Percentiles rank a stretch among this genome's conserved stretches.
Evolutionary conservation across 2,797 vertebrate species (phyloP).

Genomic region (Xenentodon cancila): DNA sequence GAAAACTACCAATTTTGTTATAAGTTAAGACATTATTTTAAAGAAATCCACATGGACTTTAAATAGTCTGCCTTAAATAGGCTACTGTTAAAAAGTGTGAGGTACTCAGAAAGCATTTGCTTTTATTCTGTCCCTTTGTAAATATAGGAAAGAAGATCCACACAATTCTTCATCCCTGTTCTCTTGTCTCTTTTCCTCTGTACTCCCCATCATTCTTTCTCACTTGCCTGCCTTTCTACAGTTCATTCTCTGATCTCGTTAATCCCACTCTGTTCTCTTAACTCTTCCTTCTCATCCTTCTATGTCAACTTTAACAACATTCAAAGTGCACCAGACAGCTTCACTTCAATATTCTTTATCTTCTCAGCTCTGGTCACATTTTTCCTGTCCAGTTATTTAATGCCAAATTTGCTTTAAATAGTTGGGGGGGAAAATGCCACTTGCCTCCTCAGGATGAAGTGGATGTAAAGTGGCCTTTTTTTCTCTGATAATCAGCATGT

Average conservation of each 20-base stretch:
- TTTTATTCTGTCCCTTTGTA: too few relatives aligned
- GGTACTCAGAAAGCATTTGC: too few relatives aligned
- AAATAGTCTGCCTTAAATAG: not conserved
- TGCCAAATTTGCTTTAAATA: constrained; percentile 10
- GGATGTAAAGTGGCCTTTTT: constrained; percentile 11
- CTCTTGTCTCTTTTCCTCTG: constrained; percentile 7
- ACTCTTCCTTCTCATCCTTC: constrained; percentile 30
- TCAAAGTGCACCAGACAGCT: constrained; percentile 41
- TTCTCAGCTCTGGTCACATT: not conserved
- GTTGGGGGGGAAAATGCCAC: constrained; percentile 4
- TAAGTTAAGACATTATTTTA: not conserved
- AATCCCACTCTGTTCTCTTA: constrained; percentile 22
- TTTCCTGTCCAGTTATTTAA: constrained; percentile 26
- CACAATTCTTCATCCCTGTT: constrained; percentile 9
- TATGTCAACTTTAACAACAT: constrained; percentile 60
- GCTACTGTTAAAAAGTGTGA: not conserved
- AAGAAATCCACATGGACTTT: not conserved
- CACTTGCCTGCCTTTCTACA: constrained; percentile 42
- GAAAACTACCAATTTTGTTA: not conserved
- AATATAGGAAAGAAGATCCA: too few relatives aligned
- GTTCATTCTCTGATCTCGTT: constrained; percentile 12
- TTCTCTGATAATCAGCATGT: constrained; percentile 57
- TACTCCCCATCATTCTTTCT: constrained; percentile 34
- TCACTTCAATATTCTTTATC: constrained; percentile 33
- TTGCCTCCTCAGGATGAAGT: not conserved